Percentiles rank a stretch among this genome's conserved stretches.
phyloP scores from a whole-genome alignment of 2,113 vertebrate genomes.

The Noturus placidus region DNA sequence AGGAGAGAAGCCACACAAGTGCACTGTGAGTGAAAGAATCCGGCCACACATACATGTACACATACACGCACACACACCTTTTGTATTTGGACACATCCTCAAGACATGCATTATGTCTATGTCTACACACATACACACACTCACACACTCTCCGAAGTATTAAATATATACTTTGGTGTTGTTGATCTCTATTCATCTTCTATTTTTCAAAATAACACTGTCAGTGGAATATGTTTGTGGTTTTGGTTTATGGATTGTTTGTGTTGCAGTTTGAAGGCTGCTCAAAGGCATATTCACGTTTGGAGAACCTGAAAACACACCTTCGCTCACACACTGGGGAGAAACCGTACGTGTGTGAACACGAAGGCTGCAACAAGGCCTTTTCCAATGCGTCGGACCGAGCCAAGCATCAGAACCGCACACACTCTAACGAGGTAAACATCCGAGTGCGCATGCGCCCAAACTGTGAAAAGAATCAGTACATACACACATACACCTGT shows the following conservation, averaged over 20 bases:
- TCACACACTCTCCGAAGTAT: background rate
- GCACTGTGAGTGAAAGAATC: conserved; percentile 83
- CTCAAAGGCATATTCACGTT: conserved; percentile 92
- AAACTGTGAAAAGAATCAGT: background rate
- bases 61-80: conserved; percentile 27
- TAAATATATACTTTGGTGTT: background rate
- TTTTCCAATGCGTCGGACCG: conserved; percentile 97
- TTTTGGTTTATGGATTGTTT: conserved; percentile 21
- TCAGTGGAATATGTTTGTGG: background rate
- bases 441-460: background rate
- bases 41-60: conserved; percentile 13
- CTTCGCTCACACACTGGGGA: conserved; percentile 98
- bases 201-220: background rate
- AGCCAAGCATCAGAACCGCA: conserved; percentile 98
- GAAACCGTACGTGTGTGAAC: conserved; percentile 96
- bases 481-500: background rate
- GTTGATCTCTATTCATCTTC: background rate
- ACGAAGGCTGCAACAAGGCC: conserved; percentile 96
- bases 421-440: conserved; percentile 95
- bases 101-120: background rate
- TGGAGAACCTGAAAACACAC: conserved; percentile 98
- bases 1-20: conserved; percentile 97
- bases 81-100: background rate
- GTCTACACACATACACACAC: background rate
- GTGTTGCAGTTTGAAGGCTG: conserved; percentile 92